Percentiles rank a stretch among this genome's conserved stretches.
Evolutionary conservation across 2,888 invertebrate genomes (phyloP).

Genomic region (Polia nebulosa): DNA sequence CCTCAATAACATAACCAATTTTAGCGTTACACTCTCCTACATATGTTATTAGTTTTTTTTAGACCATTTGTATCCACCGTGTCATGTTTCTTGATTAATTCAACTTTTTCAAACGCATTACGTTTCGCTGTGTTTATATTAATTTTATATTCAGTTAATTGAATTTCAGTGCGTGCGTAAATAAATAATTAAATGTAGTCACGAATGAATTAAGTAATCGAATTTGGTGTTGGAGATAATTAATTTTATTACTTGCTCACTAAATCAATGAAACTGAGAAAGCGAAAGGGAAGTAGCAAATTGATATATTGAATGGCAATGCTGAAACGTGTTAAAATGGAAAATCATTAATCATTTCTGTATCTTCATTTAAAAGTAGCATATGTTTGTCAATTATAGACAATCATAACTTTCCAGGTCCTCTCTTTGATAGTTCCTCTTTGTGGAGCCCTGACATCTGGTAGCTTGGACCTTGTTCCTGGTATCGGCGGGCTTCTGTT

Average conservation of each 20-base stretch:
- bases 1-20: conserved; percentile 35
- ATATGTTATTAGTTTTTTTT: conserved; percentile 24
- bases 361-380: background rate
- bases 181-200: conserved; percentile 34
- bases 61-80: conserved; percentile 19
- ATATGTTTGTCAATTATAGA: background rate
- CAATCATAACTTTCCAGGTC: too few relatives aligned
- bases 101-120: conserved; percentile 30
- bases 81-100: conserved; percentile 53
- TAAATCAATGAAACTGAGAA: conserved; percentile 1
- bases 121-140: conserved; percentile 10
- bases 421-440: too few relatives aligned
- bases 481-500: too few relatives aligned
- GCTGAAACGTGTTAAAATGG: background rate
- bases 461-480: too few relatives aligned
- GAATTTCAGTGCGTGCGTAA: conserved; percentile 30
- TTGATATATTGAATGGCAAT: conserved; percentile 4
- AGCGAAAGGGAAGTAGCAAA: background rate
- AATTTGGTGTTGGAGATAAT: conserved; percentile 14
- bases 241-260: conserved; percentile 27
- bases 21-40: conserved; percentile 18
- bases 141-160: conserved; percentile 22
- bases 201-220: conserved; percentile 49
- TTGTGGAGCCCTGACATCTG: too few relatives aligned
- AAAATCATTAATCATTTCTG: background rate